Evolutionary conservation across 2,888 invertebrate genomes (phyloP).

Genomic region (Epirrhoe tristata): DNA sequence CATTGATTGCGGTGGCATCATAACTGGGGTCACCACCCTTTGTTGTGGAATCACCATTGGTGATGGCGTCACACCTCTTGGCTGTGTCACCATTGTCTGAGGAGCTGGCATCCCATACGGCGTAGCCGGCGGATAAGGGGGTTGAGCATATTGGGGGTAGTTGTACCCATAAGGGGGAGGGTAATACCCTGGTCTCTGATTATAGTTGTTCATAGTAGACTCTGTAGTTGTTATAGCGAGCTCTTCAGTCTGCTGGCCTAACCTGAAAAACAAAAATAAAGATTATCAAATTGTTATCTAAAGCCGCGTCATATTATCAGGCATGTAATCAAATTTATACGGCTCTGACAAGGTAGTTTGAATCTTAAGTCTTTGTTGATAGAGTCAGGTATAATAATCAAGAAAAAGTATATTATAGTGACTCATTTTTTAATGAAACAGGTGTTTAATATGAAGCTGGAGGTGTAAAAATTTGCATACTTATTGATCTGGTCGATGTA

Average conservation of each 20-base stretch:
- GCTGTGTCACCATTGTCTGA: constrained; percentile 48
- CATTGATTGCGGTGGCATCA: constrained; percentile 17
- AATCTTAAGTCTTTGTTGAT: constrained; percentile 8
- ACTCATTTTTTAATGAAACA: not conserved
- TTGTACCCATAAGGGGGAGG: constrained; percentile 63
- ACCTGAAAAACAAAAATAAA: constrained; percentile 57
- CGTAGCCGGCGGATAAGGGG: constrained; percentile 65
- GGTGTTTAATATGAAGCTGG: not conserved
- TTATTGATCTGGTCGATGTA: constrained; percentile 77
- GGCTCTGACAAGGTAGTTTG: constrained; percentile 6
- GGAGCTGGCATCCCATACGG: constrained; percentile 72
- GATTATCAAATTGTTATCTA: constrained; percentile 38
- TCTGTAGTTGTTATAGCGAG: constrained; percentile 61
- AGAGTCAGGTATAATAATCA: not conserved
- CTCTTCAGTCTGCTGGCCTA: constrained; percentile 77
- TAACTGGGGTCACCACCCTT: not conserved
- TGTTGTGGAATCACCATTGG: constrained; percentile 23
- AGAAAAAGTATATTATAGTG: not conserved
- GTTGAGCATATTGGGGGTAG: constrained; percentile 63
- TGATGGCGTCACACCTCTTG: constrained; percentile 36
- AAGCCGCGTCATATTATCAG: constrained; percentile 27
- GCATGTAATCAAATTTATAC: constrained; percentile 25
- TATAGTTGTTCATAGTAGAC: constrained; percentile 74
- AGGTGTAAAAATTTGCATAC: constrained; percentile 46
- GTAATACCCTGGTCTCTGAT: constrained; percentile 70